A percentile compares a stretch with the other conserved stretches of the same genome.
Conservation (phyloP, 1,140 invertebrate genomes). For the Conus betulinus region DNA sequence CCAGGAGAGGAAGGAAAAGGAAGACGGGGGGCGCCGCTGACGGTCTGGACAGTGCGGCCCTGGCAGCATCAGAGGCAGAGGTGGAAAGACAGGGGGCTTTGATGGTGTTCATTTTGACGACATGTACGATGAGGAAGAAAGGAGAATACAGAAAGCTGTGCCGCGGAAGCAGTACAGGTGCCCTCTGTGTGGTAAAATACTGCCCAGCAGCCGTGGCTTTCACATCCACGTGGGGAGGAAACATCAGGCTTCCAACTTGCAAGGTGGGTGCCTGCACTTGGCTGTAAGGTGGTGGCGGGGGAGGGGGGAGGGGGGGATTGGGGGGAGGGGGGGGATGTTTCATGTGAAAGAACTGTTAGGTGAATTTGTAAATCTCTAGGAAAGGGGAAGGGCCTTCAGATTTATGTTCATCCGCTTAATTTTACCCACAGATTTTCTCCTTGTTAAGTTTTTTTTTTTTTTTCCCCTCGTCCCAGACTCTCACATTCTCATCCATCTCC, state of each 20-base stretch:
- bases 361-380: too few relatives aligned
- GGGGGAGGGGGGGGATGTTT: too few relatives aligned
- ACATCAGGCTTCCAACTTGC: background rate
- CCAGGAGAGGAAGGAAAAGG: background rate
- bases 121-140: background rate
- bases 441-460: too few relatives aligned
- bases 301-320: too few relatives aligned
- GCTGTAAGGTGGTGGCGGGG: too few relatives aligned
- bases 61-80: background rate
- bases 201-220: background rate
- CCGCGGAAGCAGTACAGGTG: conserved; percentile 1
- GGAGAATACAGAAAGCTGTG: background rate
- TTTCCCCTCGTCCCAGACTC: too few relatives aligned
- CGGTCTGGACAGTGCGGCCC: background rate
- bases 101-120: background rate
- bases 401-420: too few relatives aligned
- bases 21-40: background rate
- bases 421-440: too few relatives aligned
- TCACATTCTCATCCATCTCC: too few relatives aligned
- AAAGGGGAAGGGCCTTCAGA: too few relatives aligned
- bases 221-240: background rate
- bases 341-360: too few relatives aligned
- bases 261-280: background rate
- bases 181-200: background rate
- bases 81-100: background rate